phyloP scores from a whole-genome alignment of 2,113 vertebrate species.

The Seriola rivoliana region DNA sequence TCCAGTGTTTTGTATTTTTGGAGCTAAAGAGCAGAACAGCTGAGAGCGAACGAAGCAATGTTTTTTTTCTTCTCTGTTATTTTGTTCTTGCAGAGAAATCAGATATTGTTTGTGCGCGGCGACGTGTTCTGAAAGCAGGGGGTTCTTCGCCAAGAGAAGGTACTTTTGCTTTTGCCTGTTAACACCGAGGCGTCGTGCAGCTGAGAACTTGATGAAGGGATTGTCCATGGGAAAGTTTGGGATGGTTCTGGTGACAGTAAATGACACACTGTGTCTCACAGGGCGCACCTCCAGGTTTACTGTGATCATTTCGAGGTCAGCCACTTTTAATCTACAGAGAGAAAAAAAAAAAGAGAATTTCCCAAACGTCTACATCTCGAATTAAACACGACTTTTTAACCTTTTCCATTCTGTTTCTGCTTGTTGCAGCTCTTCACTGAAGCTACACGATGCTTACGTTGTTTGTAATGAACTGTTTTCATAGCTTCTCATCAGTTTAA shows the following conservation, averaged over 20 bases:
- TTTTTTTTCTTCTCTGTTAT: neutral
- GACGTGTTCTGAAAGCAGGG: slow-evolving; percentile 20
- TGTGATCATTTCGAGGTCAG: slow-evolving; percentile 1
- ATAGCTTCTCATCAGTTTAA: neutral
- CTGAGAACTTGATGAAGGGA: slow-evolving; percentile 39
- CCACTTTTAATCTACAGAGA: neutral
- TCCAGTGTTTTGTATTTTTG: neutral
- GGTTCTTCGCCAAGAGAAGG: slow-evolving; percentile 14
- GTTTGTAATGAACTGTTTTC: neutral
- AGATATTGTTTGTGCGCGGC: slow-evolving; percentile 2
- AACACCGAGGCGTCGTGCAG: neutral
- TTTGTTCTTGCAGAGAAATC: slow-evolving; percentile 17
- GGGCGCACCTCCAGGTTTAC: neutral
- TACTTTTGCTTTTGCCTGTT: slow-evolving; percentile 47
- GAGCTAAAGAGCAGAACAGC: slow-evolving; percentile 1
- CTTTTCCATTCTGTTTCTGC: neutral
- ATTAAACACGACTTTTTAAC: neutral
- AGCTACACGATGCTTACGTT: neutral
- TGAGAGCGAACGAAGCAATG: slow-evolving; percentile 3
- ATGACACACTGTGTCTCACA: slow-evolving; percentile 31
- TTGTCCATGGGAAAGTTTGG: slow-evolving; percentile 57
- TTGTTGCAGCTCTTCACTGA: neutral
- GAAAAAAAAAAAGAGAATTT: neutral
- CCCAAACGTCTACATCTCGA: too few relatives aligned
- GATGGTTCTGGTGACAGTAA: slow-evolving; percentile 55